These are phyloP conservation scores for Enteromius mattozi DNA, from an alignment of 2,797 vertebrate species.

Conservation along the genomic window DNA sequence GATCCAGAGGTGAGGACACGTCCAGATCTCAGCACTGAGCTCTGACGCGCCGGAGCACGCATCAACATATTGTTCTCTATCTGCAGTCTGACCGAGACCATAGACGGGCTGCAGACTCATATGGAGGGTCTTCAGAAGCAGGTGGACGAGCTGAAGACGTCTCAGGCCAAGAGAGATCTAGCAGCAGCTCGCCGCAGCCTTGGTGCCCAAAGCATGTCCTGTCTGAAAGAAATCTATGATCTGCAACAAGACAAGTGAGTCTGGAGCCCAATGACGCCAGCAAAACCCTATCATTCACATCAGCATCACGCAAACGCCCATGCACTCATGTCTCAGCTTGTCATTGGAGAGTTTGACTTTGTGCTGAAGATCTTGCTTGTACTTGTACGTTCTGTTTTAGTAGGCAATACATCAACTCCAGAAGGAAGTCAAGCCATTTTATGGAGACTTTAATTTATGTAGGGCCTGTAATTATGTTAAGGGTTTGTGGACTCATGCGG, in stretches of 20 bases:
- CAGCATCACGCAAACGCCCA: not conserved
- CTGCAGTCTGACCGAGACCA: constrained; percentile 88
- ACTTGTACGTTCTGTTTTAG: not conserved
- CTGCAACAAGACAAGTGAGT: constrained; percentile 86
- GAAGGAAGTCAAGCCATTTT: not conserved
- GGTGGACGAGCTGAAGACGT: constrained; percentile 85
- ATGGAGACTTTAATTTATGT: not conserved
- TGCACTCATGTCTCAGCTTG: constrained; percentile 8
- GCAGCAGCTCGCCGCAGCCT: constrained; percentile 78
- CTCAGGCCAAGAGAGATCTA: constrained; percentile 75
- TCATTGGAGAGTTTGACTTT: not conserved
- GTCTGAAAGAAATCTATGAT: constrained; percentile 91
- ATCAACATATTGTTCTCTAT: not conserved
- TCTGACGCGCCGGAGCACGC: not conserved
- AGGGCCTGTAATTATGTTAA: not conserved
- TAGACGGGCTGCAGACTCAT: constrained; percentile 87
- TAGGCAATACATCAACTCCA: not conserved
- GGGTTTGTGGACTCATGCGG: too few species aligned
- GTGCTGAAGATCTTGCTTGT: not conserved
- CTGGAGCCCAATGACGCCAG: not conserved
- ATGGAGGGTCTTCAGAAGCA: constrained; percentile 89
- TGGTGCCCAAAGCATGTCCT: constrained; percentile 85
- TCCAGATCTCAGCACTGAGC: not conserved
- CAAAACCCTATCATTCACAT: not conserved
- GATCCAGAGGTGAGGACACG: constrained; percentile 82